These are phyloP conservation scores for Bellardia pandia DNA, from an alignment of 2,888 invertebrate genomes.

Conservation along the genomic window DNA sequence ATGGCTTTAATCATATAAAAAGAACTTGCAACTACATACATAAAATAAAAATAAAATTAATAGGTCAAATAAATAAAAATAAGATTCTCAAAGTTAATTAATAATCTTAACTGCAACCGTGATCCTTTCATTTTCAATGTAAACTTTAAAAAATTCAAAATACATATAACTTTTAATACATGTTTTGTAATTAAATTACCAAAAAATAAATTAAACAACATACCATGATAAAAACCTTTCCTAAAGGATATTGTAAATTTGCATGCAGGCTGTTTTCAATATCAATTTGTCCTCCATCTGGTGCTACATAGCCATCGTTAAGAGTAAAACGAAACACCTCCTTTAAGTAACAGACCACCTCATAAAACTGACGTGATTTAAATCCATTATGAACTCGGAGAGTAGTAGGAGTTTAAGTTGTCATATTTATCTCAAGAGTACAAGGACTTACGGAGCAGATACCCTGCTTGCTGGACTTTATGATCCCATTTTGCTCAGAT, in stretches of 20 bases:
- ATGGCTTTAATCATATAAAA: conserved; percentile 49
- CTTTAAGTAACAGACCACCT: conserved; percentile 78
- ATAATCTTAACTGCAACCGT: conserved; percentile 78
- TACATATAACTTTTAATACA: not conserved
- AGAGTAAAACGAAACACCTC: conserved; percentile 79
- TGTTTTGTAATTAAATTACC: not conserved
- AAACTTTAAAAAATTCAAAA: conserved; percentile 74
- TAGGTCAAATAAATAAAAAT: conserved; percentile 31
- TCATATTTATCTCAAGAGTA: too few relatives aligned
- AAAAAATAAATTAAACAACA: conserved; percentile 37
- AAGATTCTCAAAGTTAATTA: conserved; percentile 16
- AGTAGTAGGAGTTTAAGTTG: too few relatives aligned
- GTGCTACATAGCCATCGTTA: conserved; percentile 77
- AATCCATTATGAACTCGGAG: too few relatives aligned
- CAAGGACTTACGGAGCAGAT: too few relatives aligned
- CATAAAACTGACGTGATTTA: too few relatives aligned
- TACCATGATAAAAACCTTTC: conserved; percentile 77
- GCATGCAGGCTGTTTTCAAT: conserved; percentile 76
- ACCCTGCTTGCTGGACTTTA: too few relatives aligned
- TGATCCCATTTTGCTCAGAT: too few relatives aligned
- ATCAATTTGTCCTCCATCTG: conserved; percentile 77
- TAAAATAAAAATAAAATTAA: conserved; percentile 27
- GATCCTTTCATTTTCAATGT: conserved; percentile 81
- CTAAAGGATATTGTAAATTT: conserved; percentile 67
- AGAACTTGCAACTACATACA: conserved; percentile 16